Percentiles rank a stretch among this genome's conserved stretches.
Conservation (phyloP, 2,797 vertebrate species). For the Thalassophryne amazonica region DNA sequence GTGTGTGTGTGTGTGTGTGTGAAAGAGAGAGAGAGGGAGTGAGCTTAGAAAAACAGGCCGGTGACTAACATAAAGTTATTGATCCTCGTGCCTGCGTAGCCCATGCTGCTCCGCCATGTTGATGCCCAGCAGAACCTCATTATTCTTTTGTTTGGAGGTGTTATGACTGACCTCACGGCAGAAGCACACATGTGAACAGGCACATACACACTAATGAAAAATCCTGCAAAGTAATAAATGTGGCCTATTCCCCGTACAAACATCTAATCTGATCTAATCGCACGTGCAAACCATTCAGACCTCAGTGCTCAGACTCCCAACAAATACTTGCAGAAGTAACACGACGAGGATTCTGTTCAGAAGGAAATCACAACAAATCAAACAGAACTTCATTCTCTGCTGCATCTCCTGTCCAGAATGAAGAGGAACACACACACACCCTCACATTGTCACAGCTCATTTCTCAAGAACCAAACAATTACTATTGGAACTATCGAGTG, state of each 20-base stretch:
- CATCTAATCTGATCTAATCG: too few relatives aligned
- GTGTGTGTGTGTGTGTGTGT: neutral
- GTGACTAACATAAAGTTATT: conserved; percentile 29
- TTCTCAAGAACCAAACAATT: too few relatives aligned
- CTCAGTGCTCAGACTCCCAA: neutral
- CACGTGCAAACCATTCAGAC: neutral
- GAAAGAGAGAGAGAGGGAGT: neutral
- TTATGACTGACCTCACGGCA: conserved; percentile 11
- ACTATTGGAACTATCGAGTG: too few relatives aligned
- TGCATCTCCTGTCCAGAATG: neutral
- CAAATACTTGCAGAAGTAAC: conserved; percentile 5
- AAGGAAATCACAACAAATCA: neutral
- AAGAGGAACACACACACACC: too few relatives aligned
- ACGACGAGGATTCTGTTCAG: neutral
- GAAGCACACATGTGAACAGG: neutral
- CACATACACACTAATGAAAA: neutral
- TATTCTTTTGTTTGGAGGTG: conserved; percentile 33
- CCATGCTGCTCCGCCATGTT: conserved; percentile 29
- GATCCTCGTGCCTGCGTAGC: conserved; percentile 29
- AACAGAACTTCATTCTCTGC: neutral
- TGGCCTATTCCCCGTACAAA: too few relatives aligned
- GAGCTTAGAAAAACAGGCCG: neutral
- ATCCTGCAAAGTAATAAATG: too few relatives aligned
- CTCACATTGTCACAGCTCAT: too few relatives aligned
- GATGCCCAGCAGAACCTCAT: conserved; percentile 23